These are phyloP conservation scores for Bombus balteatus DNA, from an alignment of 1,140 invertebrate species.

Conservation along the genomic window DNA sequence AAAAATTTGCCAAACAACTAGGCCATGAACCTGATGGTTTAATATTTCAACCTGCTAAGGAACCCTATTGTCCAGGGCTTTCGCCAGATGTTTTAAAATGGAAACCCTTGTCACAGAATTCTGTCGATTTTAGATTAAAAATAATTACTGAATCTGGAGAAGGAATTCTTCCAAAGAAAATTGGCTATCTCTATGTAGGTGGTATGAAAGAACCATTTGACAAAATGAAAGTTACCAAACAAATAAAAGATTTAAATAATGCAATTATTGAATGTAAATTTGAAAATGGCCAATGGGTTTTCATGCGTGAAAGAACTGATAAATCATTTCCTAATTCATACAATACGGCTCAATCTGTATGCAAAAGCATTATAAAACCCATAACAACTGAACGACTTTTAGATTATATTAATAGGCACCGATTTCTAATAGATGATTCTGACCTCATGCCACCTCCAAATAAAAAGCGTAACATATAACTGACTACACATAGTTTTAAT, in stretches of 20 bases:
- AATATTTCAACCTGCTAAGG: constrained; percentile 96
- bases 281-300: constrained; percentile 92
- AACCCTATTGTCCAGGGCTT: constrained; percentile 92
- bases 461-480: constrained; percentile 67
- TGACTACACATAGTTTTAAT: constrained; percentile 49
- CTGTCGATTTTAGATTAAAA: constrained; percentile 96
- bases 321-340: constrained; percentile 97
- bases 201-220: constrained; percentile 86
- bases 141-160: constrained; percentile 88
- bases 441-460: constrained; percentile 87
- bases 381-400: constrained; percentile 92
- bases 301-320: constrained; percentile 98
- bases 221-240: constrained; percentile 90
- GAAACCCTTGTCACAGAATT: constrained; percentile 97
- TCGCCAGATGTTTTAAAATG: constrained; percentile 96
- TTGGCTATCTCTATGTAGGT: constrained; percentile 92
- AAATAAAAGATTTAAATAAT: constrained; percentile 90
- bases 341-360: constrained; percentile 89
- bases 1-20: constrained; percentile 93
- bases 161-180: constrained; percentile 89
- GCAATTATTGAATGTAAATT: constrained; percentile 98
- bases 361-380: constrained; percentile 88
- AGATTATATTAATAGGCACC: constrained; percentile 87
- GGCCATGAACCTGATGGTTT: constrained; percentile 98
- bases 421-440: constrained; percentile 84